Evolutionary conservation across 2,888 invertebrate genomes (phyloP).

Genomic region (Dynastes maya): DNA sequence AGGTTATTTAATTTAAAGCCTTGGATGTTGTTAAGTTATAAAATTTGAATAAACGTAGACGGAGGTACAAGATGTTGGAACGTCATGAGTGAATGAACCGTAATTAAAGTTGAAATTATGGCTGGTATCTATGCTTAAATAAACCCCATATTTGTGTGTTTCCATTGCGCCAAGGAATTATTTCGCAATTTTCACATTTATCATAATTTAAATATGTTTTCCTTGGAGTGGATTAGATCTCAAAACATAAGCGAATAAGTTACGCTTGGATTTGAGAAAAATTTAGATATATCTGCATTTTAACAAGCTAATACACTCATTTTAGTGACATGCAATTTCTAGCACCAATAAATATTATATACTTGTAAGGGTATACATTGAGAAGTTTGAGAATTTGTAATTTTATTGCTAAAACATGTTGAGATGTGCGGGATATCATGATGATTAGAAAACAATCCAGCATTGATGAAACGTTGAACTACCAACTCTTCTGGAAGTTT

Average conservation of each 20-base stretch:
- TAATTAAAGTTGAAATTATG: slow-evolving; percentile 29
- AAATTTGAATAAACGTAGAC: slow-evolving; percentile 34
- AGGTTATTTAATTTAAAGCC: slow-evolving; percentile 17
- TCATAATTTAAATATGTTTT: slow-evolving; percentile 16
- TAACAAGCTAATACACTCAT: no score
- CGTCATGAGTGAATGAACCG: slow-evolving; percentile 28
- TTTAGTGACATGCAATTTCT: no score
- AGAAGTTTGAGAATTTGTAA: no score
- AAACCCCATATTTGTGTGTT: not conserved
- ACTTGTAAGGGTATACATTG: no score
- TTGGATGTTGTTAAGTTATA: slow-evolving; percentile 24
- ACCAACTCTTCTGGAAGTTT: no score
- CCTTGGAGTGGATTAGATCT: not conserved
- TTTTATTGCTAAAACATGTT: no score
- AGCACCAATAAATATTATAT: no score
- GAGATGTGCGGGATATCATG: no score
- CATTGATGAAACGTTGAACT: no score
- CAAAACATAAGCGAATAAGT: not conserved
- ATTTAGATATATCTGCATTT: no score
- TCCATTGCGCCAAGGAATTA: not conserved
- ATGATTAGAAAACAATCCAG: no score
- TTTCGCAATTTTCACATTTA: slow-evolving; percentile 33
- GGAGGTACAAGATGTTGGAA: slow-evolving; percentile 20
- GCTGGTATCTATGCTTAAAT: slow-evolving; percentile 11
- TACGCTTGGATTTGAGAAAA: no score